Evolutionary conservation across 2,113 vertebrate genomes (phyloP), one percentile per base, ranked within the genome.

Genomic region (Micronycteris hirsuta): DNA sequence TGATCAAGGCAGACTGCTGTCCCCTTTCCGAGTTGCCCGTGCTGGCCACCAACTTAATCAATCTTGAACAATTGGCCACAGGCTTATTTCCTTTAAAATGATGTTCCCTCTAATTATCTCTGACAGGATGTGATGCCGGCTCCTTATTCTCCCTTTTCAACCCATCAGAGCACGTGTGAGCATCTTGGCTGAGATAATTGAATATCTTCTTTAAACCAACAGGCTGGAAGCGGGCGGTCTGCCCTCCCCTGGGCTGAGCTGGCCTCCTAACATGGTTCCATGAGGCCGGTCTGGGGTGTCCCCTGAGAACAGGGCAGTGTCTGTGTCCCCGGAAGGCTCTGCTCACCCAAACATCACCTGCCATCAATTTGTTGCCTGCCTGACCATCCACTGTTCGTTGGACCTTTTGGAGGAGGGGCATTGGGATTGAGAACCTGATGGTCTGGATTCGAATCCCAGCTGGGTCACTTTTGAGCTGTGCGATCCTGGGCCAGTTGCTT

Each of bases 51-150:
- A 91, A 77, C 96, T 96, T 93, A 81, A 97, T 97, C 97, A 94
- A 88, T 95, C 97, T 97, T 7, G 93, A 96, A 77, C 97, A 96
- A 98, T 76, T 90, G 97, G 98, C 98, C 97, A 97, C 96, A 70
- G 97, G 96, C 98, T 98, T 86, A 80, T 97, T 97, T 97, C 96
- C 97, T 97, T 97, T 91, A 96, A 98, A 98, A 96, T 95, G 94
- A 97, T 97, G 96, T 97, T 97, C 92, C 97, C 97, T 96, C 90
- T 98, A 98, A 97, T 98, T 97, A 96, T 95, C 98, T 97, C 97
- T 71, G 87, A 98, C 97, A 97, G 96, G 95, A 97, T 85, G 96
- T 33, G 95, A 96, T 88, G 82, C 91, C 88, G 94, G 97, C 97
- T 95, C 97, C 96, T 97, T 92, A 91, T 96, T 96, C 97, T 96